These are phyloP conservation scores for Scaptomyza graminum DNA, from an alignment of 1,140 invertebrate species.

Conservation along the genomic window DNA sequence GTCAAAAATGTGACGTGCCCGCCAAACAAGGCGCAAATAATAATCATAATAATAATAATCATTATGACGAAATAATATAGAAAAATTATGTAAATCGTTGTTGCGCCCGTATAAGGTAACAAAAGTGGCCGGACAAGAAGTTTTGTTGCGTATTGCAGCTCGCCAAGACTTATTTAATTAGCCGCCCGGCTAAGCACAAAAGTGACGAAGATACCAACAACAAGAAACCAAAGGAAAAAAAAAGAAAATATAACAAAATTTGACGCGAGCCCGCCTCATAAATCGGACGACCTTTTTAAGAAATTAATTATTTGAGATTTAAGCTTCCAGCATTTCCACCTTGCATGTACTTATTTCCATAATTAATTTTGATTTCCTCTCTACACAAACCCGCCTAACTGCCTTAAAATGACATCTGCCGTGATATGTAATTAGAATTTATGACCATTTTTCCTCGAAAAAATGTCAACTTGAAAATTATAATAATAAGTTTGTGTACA, in stretches of 20 bases:
- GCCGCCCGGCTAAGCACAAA: constrained; percentile 16
- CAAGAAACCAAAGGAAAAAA: background rate
- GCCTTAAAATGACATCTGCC: constrained; percentile 60
- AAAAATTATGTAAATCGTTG: constrained; percentile 72
- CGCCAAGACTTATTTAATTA: constrained; percentile 55
- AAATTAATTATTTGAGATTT: constrained; percentile 30
- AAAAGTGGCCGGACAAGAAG: constrained; percentile 46
- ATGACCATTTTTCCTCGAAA: constrained; percentile 31
- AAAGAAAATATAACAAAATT: background rate
- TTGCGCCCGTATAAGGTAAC: constrained; percentile 50
- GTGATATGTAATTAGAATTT: constrained; percentile 75
- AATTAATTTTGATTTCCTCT: constrained; percentile 54
- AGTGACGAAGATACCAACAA: background rate
- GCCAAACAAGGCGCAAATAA: constrained; percentile 59
- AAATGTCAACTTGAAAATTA: constrained; percentile 50
- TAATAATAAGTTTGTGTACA: constrained; percentile 39
- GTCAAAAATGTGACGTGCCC: constrained; percentile 47
- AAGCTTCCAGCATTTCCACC: background rate
- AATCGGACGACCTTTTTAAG: constrained; percentile 29
- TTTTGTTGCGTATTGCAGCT: constrained; percentile 53
- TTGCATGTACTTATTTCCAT: constrained; percentile 32
- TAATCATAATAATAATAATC: constrained; percentile 37
- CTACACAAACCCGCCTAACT: background rate
- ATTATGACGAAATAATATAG: constrained; percentile 75
- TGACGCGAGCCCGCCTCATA: constrained; percentile 32